phyloP scores from a whole-genome alignment of 1,140 invertebrate species.

The Tetragonula clypearis region DNA sequence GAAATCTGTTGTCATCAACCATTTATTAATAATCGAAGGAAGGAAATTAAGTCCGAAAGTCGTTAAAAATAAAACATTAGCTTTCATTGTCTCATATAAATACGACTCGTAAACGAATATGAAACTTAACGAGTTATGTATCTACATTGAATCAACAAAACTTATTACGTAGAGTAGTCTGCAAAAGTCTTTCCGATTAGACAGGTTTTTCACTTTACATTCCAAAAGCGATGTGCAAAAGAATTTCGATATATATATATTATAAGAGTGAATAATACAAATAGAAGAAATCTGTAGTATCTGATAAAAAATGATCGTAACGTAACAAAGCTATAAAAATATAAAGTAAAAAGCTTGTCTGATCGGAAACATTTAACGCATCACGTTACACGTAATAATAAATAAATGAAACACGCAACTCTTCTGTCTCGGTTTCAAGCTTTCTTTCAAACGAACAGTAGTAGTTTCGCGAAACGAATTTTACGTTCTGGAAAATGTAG shows the following conservation, averaged over 20 bases:
- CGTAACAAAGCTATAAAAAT: not conserved
- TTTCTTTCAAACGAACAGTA: not conserved
- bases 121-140: not conserved
- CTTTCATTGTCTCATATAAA: not conserved
- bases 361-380: not conserved
- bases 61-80: not conserved
- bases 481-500: not conserved
- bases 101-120: not conserved
- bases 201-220: not conserved
- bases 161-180: too few relatives aligned
- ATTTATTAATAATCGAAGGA: constrained; percentile 4
- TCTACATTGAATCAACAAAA: not conserved
- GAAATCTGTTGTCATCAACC: not conserved
- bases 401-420: too few relatives aligned
- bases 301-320: too few relatives aligned
- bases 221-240: not conserved
- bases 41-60: not conserved
- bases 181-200: too few relatives aligned
- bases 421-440: too few relatives aligned
- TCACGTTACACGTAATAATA: not conserved
- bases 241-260: not conserved
- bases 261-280: too few relatives aligned
- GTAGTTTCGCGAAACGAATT: not conserved
- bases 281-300: too few relatives aligned
- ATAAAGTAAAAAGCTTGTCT: not conserved